These are phyloP conservation scores for Polyergus mexicanus DNA, from an alignment of 1,140 invertebrate species.

Conservation along the genomic window DNA sequence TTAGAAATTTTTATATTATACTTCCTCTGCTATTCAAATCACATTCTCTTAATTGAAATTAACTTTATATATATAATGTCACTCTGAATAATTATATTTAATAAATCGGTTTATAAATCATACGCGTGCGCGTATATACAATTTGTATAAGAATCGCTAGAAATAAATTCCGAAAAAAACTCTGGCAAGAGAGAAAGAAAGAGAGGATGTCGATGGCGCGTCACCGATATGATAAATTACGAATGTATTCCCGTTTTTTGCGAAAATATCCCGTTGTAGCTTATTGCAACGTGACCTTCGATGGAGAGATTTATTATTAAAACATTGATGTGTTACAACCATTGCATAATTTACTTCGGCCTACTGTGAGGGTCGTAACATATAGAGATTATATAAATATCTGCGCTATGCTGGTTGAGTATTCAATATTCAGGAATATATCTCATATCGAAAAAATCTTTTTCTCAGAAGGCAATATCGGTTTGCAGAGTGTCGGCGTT, in stretches of 20 bases:
- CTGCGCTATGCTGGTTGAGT: slow-evolving; percentile 26
- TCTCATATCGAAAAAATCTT: slow-evolving; percentile 22
- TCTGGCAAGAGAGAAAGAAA: neutral
- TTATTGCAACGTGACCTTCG: slow-evolving; percentile 66
- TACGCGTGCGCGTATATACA: neutral
- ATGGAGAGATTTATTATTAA: slow-evolving; percentile 52
- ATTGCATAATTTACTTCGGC: slow-evolving; percentile 45
- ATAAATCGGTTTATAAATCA: neutral
- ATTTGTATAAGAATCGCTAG: neutral
- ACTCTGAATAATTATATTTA: neutral
- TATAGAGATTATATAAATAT: slow-evolving; percentile 58
- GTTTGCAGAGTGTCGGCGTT: slow-evolving; percentile 61
- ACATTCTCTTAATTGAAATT: neutral
- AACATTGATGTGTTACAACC: slow-evolving; percentile 53
- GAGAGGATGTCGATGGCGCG: neutral
- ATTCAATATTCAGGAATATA: slow-evolving; percentile 37
- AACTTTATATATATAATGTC: neutral
- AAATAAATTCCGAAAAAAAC: neutral
- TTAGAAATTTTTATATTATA: neutral
- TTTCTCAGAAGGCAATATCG: slow-evolving; percentile 49
- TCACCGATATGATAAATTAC: neutral
- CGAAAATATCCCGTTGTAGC: neutral
- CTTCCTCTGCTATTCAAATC: neutral
- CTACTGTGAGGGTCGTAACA: slow-evolving; percentile 51
- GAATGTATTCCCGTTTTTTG: neutral